Evolutionary conservation across 2,888 invertebrate genomes (phyloP), one percentile per base, ranked within the genome.

Genomic region (Eupeodes luniger): DNA sequence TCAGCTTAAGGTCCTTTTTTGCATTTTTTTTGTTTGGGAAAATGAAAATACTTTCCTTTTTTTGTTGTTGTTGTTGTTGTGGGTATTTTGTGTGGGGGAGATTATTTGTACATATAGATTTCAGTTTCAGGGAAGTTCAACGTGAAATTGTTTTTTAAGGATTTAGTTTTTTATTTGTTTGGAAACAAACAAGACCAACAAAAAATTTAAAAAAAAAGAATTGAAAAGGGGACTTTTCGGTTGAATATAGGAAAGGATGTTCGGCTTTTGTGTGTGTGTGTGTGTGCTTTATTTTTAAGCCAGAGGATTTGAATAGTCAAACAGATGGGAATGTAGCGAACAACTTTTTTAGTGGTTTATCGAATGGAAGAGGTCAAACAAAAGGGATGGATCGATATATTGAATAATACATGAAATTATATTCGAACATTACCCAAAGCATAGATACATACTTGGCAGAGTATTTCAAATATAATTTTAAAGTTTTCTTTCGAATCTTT

Each of bases 71-170:
- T 27, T 27, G 27, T 27, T 27, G 27, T 27, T 27, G 27, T 27
- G 3, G 27, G 27, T 27, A 27, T 27, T 27, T 7, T 4, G 14
- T 66, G 27, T 27, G 47, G 47, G 59, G 11, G 27, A 59, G 59
- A 57, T 72, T 72, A 57, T 57, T 69, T 69, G 44, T 47, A 47
- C 57, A 67, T 51, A 66, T 70, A 57, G 10, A 44, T 27, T 27
- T 27, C 53, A 47, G 27, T 27, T 66, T 19, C 5, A 44, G 44
- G 19, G 55, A 70, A 70, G 59, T 72, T 72, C 27, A 49, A 59
- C 47, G 47, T 72, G 61, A 72, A 80, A 80, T 80, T 72, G 70
- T 55, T 55, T 72, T 55, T 72, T 59, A 47, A 74, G 72, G 80
- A 80, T 80, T 72, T 64, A 64, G 55, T 55, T 72, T 80, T 72